Evolutionary conservation across 1,140 invertebrate species (phyloP).

Genomic region (Halyomorpha halys): DNA sequence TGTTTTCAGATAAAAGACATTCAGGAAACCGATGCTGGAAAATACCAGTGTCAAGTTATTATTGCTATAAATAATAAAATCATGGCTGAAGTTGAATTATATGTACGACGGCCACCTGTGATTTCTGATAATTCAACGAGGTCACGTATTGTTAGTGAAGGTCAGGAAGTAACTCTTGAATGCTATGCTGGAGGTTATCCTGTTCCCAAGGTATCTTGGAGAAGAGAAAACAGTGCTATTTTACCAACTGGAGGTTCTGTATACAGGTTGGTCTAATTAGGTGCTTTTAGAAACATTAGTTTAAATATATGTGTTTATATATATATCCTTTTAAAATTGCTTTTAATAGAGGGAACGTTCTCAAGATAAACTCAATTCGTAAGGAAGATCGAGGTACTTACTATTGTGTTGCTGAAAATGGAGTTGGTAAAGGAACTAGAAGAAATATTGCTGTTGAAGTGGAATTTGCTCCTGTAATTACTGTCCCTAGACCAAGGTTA

Average conservation of each 20-base stretch:
- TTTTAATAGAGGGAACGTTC: slow-evolving; percentile 61
- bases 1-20: slow-evolving; percentile 75
- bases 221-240: slow-evolving; percentile 84
- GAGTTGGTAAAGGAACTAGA: slow-evolving; percentile 69
- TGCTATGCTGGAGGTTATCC: slow-evolving; percentile 82
- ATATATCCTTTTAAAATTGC: no score
- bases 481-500: slow-evolving; percentile 63
- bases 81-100: slow-evolving; percentile 68
- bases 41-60: slow-evolving; percentile 76
- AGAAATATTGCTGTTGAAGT: slow-evolving; percentile 83
- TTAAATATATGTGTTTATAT: no score
- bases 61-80: slow-evolving; percentile 67
- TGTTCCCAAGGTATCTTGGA: slow-evolving; percentile 74
- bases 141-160: slow-evolving; percentile 71
- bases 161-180: slow-evolving; percentile 64
- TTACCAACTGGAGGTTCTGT: slow-evolving; percentile 78
- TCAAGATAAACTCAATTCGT: slow-evolving; percentile 65
- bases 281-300: no score
- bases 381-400: slow-evolving; percentile 87
- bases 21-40: slow-evolving; percentile 84
- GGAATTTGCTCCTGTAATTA: slow-evolving; percentile 76
- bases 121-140: slow-evolving; percentile 88
- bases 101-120: slow-evolving; percentile 73
- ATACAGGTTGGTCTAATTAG: slow-evolving; percentile 38
- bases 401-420: slow-evolving; percentile 88